Percentiles rank a stretch among this genome's conserved stretches.
phyloP scores from a whole-genome alignment of 2,797 vertebrate genomes.

The Florisuga fusca region DNA sequence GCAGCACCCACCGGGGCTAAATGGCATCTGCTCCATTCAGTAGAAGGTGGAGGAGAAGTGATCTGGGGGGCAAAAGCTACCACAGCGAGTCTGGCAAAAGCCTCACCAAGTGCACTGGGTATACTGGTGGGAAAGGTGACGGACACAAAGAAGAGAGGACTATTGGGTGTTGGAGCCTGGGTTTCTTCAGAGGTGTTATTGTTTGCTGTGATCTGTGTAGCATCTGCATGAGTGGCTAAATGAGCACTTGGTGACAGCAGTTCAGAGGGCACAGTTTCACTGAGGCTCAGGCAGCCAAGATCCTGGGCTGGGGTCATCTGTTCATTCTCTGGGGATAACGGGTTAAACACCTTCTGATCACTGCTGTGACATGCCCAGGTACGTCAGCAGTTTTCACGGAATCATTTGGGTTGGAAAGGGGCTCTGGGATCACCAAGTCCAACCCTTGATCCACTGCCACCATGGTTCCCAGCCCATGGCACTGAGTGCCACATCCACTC shows the following conservation, averaged over 20 bases:
- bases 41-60: not conserved
- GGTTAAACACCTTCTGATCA: not conserved
- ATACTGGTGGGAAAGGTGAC: not conserved
- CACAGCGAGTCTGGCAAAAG: not conserved
- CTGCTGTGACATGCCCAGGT: not conserved
- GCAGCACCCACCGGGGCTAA: not conserved
- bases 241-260: not conserved
- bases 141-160: not conserved
- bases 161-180: not conserved
- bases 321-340: not conserved
- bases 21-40: not conserved
- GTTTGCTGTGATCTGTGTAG: conserved; percentile 10
- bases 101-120: accelerated
- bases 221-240: not conserved
- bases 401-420: no score
- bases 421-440: no score
- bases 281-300: not conserved
- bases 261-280: not conserved
- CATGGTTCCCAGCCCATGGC: no score
- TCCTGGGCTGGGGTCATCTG: not conserved
- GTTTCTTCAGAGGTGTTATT: not conserved
- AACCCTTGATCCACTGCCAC: no score
- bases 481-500: no score
- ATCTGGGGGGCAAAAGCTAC: not conserved
- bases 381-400: no score